Evolutionary conservation across 2,113 vertebrate genomes (phyloP), one percentile per base, ranked within the genome.

Genomic region (Drymodes brunneopygia): DNA sequence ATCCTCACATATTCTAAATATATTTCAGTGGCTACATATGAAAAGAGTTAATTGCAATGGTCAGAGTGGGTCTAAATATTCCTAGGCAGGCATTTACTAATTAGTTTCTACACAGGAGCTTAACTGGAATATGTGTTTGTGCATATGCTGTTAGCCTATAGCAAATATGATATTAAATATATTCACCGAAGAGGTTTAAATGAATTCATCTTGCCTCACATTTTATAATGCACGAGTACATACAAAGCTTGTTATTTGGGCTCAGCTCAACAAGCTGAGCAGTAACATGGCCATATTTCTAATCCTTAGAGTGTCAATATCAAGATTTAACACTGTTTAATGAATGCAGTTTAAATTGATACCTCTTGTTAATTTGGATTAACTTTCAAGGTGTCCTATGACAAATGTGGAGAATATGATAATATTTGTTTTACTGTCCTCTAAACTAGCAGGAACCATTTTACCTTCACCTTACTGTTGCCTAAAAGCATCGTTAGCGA

Each of bases 361-460:
- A 57, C 31, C 15, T 61, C 40, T 53, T 86, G 50, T 65, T 95
- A 93, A 92, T 90, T 88, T 86, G 51, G 54, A 70, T 92, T 77
- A 67, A 90, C 13, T 83, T 88, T 73, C 54, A 54, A 82, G 42
- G 16, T 88, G 54, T 88, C 58, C 42, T 50, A 20, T 73, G 62
- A 83, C 35, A 83, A 80, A 92, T n/a, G 58, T 57, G 62, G 23
- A 64, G 25, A 86, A 80, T 61, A 58, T 77, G 40, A 27, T 53
- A 81, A 61, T 86, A 77, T 56, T 94, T 90, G 58, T 60, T 92
- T 92, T 88, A 72, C 38, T 86, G 38, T 50, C 54, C 42, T 90
- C 71, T 80, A 69, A 92, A 75, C 22, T 50, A 80, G n/a, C n/a
- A 73, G 61, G 18, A 96, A 20, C 33, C 33, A 45, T 75, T 87